Conservation (phyloP, 2,888 invertebrate genomes). For the Serripes groenlandicus region DNA sequence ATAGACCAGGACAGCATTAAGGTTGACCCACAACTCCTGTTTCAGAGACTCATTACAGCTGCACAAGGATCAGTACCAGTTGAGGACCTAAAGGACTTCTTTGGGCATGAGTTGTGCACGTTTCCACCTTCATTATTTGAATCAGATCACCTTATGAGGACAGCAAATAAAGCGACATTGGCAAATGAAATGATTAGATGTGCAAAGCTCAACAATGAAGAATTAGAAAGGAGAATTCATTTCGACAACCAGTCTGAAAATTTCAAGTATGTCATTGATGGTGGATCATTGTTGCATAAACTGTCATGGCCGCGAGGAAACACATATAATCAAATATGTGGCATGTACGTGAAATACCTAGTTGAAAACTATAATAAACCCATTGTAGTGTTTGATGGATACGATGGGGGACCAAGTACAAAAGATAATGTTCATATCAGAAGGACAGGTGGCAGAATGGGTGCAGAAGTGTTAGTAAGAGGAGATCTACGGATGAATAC, state of each 20-base stretch:
- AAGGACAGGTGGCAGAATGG: neutral
- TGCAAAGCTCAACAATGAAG: too few relatives aligned
- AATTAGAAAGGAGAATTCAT: too few relatives aligned
- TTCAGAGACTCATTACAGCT: constrained; percentile 28
- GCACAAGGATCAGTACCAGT: constrained; percentile 5
- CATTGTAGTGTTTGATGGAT: constrained; percentile 36
- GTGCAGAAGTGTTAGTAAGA: neutral
- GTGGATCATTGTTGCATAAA: constrained; percentile 56
- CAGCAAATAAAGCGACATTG: too few relatives aligned
- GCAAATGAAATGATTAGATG: too few relatives aligned
- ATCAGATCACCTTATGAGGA: neutral
- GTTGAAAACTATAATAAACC: neutral
- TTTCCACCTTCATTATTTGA: constrained; percentile 58
- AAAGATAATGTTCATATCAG: constrained; percentile 19
- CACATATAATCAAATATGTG: constrained; percentile 23
- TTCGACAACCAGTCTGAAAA: too few relatives aligned
- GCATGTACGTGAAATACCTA: constrained; percentile 8
- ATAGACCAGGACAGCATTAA: constrained; percentile 19
- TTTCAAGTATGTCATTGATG: constrained; percentile 53
- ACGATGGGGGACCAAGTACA: constrained; percentile 14
- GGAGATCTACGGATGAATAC: neutral
- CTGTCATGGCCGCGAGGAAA: constrained; percentile 51
- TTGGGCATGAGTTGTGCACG: constrained; percentile 30
- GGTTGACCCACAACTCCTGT: constrained; percentile 30
- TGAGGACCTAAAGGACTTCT: constrained; percentile 30